A percentile compares a stretch with the other conserved stretches of the same genome.
These are phyloP conservation scores for Lutjanus campechanus DNA, from an alignment of 2,797 vertebrate genomes.

Conservation along the genomic window DNA sequence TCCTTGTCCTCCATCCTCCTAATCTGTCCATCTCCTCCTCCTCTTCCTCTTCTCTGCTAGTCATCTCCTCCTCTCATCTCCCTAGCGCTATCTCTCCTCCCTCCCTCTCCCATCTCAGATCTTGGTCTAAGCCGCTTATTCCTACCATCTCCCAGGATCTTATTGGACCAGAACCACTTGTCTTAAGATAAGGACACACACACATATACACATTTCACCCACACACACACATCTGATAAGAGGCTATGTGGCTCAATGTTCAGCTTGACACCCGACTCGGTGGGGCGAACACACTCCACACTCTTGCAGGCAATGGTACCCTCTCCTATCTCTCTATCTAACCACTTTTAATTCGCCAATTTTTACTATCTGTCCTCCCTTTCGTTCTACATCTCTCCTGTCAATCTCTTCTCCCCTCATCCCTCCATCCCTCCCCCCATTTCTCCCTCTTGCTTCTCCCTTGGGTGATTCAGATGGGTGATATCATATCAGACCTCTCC, in stretches of 20 bases:
- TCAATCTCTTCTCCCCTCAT: constrained; percentile 72
- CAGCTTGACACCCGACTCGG: constrained; percentile 65
- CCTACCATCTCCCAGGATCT: constrained; percentile 81
- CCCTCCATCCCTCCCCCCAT: constrained; percentile 51
- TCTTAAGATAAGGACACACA: constrained; percentile 85
- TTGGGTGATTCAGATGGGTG: constrained; percentile 81
- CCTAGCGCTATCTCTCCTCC: constrained; percentile 67
- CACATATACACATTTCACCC: constrained; percentile 45
- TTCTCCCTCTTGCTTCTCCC: constrained; percentile 63
- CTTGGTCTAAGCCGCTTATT: constrained; percentile 83
- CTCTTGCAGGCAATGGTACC: constrained; percentile 52
- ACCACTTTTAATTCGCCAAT: constrained; percentile 78
- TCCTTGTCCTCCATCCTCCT: constrained; percentile 67
- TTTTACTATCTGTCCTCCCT: constrained; percentile 67
- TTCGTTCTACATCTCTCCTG: constrained; percentile 67
- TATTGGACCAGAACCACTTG: constrained; percentile 88
- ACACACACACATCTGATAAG: constrained; percentile 78
- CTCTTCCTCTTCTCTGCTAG: constrained; percentile 38
- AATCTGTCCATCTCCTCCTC: constrained; percentile 71
- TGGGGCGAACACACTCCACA: constrained; percentile 60
- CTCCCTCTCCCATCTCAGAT: constrained; percentile 81
- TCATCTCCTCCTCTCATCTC: constrained; percentile 77
- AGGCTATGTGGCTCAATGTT: constrained; percentile 79
- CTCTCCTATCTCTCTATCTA: constrained; percentile 69
- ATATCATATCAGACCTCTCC: constrained; percentile 87